A percentile compares a stretch with the other conserved stretches of the same genome.
These are phyloP conservation scores for Chinchilla lanigera DNA, from an alignment of 2,113 vertebrate species.

Conservation along the genomic window DNA sequence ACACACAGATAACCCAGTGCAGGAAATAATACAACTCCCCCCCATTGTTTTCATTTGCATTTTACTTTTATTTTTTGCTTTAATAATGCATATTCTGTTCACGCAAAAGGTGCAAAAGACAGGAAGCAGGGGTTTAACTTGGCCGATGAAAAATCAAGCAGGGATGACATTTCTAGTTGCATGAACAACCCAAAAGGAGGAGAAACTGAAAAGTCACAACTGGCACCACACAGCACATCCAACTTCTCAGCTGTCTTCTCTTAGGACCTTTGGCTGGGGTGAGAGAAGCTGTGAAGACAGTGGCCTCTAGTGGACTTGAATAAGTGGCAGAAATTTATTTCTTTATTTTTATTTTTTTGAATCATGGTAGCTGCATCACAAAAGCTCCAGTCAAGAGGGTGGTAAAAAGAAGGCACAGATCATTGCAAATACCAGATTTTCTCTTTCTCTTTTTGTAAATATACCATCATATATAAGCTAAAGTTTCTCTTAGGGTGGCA, in stretches of 20 bases:
- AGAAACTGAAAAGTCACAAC: conserved; percentile 84
- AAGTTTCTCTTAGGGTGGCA: conserved; percentile 78
- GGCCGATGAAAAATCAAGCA: conserved; percentile 87
- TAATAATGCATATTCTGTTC: conserved; percentile 90
- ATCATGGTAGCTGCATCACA: conserved; percentile 84
- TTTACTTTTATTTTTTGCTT: conserved; percentile 90
- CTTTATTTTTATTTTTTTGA: conserved; percentile 43
- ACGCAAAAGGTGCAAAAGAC: conserved; percentile 88
- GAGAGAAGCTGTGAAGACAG: conserved; percentile 81
- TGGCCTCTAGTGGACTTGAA: conserved; percentile 77
- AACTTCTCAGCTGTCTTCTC: conserved; percentile 76
- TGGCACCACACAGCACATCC: conserved; percentile 80
- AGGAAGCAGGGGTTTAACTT: conserved; percentile 85
- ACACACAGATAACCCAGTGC: conserved; percentile 80
- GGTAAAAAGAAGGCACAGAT: conserved; percentile 92
- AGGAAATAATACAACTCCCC: conserved; percentile 88
- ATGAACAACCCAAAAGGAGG: conserved; percentile 83
- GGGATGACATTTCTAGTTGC: conserved; percentile 86
- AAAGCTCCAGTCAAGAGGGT: conserved; percentile 87
- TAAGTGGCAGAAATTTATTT: conserved; percentile 65
- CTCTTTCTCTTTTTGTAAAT: conserved; percentile 85
- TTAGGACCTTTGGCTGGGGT: conserved; percentile 67
- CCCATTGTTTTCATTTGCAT: conserved; percentile 85
- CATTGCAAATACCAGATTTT: conserved; percentile 88
- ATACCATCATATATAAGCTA: conserved; percentile 85